Evolutionary conservation across 2,113 vertebrate genomes (phyloP), one percentile per base, ranked within the genome.

Genomic region (Crotalus tigris): DNA sequence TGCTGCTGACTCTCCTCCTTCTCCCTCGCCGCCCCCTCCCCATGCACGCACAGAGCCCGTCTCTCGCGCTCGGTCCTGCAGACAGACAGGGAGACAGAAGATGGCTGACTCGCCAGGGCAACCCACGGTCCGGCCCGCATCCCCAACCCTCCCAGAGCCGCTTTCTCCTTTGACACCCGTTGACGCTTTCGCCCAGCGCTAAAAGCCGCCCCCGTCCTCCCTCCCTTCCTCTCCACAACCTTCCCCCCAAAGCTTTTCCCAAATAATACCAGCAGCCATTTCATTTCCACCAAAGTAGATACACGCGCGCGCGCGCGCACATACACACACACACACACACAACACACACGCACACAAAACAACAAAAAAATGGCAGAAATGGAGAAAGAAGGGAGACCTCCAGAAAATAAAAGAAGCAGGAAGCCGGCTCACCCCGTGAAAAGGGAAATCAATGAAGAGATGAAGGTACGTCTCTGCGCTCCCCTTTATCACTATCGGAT

Each of bases 301-400:
- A 98, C 97, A 55, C 3, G 39, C 26, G 49, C 58, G 51, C 46
- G 2, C 39, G 10, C 44, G 1, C 21, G 6, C 23, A 6, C 10
- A 13, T 26, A 1, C 8, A 5, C 24, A 11, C 39, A 23, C 21
- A 46, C 15, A 39, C 49, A 49, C 6, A 49, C 49, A 49, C 0
- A 26, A 87, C 26, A 87, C 2, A 2, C 51, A 54, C 87, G 29
- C 49, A n/a, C 29, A n/a, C 26, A 54, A 87, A 44, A 51, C 44
- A 64, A 51, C 8, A 51, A 29, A 29, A 64, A 29, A 61, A 12
- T 99, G 99, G 99, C 99, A 99, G 99, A 99, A 98, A 99, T 98
- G 98, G 99, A 99, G 98, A 99, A 99, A 98, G 99, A 99, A 97
- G 99, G 99, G 97, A 99, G 99, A 99, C 99, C 99, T 97, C 99